phyloP scores from a whole-genome alignment of 2,797 vertebrate genomes.

The Taeniopygia guttata region DNA sequence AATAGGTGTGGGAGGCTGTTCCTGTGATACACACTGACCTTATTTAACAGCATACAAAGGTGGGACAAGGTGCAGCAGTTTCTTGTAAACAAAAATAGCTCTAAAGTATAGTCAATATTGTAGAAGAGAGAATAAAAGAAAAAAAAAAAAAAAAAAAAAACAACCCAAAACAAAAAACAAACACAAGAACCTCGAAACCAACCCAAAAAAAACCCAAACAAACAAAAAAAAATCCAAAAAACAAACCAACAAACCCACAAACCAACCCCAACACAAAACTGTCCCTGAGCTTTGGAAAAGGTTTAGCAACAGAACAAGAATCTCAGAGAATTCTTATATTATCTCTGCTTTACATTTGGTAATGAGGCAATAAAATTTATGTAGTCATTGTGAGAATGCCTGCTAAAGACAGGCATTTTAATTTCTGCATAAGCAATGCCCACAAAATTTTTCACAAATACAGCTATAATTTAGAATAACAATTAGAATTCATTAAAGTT shows the following conservation, averaged over 20 bases:
- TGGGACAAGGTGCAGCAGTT: background rate
- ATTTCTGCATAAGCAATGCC: slow-evolving; percentile 2
- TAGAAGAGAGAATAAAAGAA: background rate
- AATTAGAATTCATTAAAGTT: slow-evolving; percentile 17
- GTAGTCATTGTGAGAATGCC: background rate
- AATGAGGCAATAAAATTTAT: slow-evolving; percentile 18
- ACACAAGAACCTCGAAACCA: background rate
- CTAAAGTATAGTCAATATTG: background rate
- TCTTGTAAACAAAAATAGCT: background rate
- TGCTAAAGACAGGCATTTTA: background rate
- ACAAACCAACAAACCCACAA: no score
- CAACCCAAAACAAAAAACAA: background rate
- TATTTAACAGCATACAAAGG: background rate
- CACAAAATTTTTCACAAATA: slow-evolving; percentile 1
- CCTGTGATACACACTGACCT: background rate
- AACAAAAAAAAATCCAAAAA: background rate
- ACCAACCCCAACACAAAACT: background rate
- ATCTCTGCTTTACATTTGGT: background rate
- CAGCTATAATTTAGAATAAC: slow-evolving; percentile 2
- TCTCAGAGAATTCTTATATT: background rate
- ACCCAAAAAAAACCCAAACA: background rate
- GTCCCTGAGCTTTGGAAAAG: background rate
- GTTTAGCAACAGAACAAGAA: background rate
- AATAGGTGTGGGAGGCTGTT: background rate
- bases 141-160: background rate